Evolutionary conservation across 35 echinoderm and acorn worm species (phyloP).

Genomic region (Patiria miniata): DNA sequence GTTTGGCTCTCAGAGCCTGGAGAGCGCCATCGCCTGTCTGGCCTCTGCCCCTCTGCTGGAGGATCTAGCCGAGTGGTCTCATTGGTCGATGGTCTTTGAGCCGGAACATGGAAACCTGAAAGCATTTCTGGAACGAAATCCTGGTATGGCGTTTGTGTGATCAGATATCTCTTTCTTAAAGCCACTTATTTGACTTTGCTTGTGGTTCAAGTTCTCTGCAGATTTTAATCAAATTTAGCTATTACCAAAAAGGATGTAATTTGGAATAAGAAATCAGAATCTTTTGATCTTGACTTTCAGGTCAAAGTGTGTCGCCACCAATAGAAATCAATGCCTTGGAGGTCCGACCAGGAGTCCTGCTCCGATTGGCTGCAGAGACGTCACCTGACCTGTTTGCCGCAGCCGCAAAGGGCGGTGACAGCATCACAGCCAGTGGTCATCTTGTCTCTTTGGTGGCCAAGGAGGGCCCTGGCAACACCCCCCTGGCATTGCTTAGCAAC

Average conservation of each 20-base stretch:
- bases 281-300: not conserved
- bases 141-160: not conserved
- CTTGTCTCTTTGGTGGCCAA: conserved; percentile 56
- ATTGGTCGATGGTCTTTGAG: conserved; percentile 63
- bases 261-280: too few relatives aligned
- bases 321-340: conserved; percentile 52
- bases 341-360: conserved; percentile 47
- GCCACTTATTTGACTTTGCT: too few relatives aligned
- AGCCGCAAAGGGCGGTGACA: conserved; percentile 43
- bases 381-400: conserved; percentile 35
- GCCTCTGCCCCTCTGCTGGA: conserved; percentile 57
- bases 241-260: too few relatives aligned
- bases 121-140: conserved; percentile 41
- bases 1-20: conserved; percentile 30
- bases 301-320: conserved; percentile 25
- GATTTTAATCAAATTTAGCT: too few relatives aligned
- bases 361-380: conserved; percentile 43
- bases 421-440: conserved; percentile 30
- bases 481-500: conserved; percentile 54
- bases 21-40: conserved; percentile 36
- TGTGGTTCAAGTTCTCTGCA: too few relatives aligned
- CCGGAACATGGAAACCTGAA: conserved; percentile 63
- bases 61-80: conserved; percentile 51
- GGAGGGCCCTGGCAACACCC: conserved; percentile 29
- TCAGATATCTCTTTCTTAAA: too few relatives aligned